A percentile compares a stretch with the other conserved stretches of the same genome.
Conservation (phyloP, 2,888 invertebrate species). For the Lithophane ornitopus region DNA sequence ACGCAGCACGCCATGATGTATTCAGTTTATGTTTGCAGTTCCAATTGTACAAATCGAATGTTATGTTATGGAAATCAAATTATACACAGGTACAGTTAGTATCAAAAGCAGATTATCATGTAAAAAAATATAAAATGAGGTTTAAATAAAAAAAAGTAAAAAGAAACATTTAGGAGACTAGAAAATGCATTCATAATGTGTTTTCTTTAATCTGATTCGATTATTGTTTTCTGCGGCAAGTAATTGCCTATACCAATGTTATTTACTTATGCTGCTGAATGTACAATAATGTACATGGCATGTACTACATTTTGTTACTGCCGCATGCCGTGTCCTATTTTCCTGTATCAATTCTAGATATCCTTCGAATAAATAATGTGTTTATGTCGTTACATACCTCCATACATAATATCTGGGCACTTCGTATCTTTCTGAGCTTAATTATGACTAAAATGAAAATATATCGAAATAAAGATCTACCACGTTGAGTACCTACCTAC, state of each 20-base stretch:
- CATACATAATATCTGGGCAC: background rate
- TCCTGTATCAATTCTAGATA: background rate
- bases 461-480: constrained; percentile 23
- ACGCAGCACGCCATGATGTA: constrained; percentile 64
- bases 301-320: background rate
- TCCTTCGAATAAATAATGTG: background rate
- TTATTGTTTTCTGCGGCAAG: background rate
- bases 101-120: constrained; percentile 10
- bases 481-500: constrained; percentile 34
- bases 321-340: background rate
- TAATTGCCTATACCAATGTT: background rate
- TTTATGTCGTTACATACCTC: background rate
- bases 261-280: constrained; percentile 13
- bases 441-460: background rate
- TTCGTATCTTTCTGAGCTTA: background rate
- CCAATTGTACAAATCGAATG: constrained; percentile 42
- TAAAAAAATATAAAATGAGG: background rate
- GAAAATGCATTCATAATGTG: background rate
- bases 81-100: constrained; percentile 7
- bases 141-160: background rate
- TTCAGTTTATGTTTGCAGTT: constrained; percentile 49
- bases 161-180: background rate
- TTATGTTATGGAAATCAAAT: constrained; percentile 41
- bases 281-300: background rate
- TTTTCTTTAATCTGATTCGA: background rate